Base-by-base conservation (phyloP, 2,797 vertebrate genomes). In the Macroramphosus scolopax region DNA sequence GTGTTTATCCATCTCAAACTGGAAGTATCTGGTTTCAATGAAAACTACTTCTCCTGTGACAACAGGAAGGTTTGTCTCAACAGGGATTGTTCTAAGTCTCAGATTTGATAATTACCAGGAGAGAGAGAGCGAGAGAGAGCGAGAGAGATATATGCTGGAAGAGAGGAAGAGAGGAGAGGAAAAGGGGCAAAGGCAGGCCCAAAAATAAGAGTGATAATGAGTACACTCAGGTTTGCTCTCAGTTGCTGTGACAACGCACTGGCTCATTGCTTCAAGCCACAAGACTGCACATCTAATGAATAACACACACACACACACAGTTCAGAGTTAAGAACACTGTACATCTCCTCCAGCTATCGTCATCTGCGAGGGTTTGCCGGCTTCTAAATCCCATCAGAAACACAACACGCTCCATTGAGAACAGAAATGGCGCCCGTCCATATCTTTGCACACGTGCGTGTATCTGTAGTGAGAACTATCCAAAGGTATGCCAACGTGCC, bases 221-320 rank as follows among this genome's bases (percentile, higher is more conserved):
- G 68, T 58, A 72, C 42, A 58, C 63, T 74, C 63, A 75, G 57
- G 60, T 81, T 78, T 63, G 50, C 69, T 78, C 56, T 78, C 56
- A 50, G 81, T 82, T 82, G 74, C 79, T 83, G 81, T 82, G 82
- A 78, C 80, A 83, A 81, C 78, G 31, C 6, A 13, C 32, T 33
- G n/a, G 58, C 53, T 74, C 63, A 61, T 62, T 31, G 62, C 68
- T 63, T 48, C 54, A 46, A 61, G 58, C 55, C 46, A 44, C 44
- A 66, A 44, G 58, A 54, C 47, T 60, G 63, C 46, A 65, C 50
- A 65, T 52, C 67, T 67, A 70, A 80, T 74, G 56, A 76, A 59
- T 12, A 40, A 44, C 44, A 44, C 11, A 41, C 14, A 35, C 31
- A 34, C 40, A 53, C 33, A 38, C 17, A 52, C 25, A 55, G 24